Evolutionary conservation across 2,888 invertebrate species (phyloP).

Genomic region (Ganaspis brasiliensis): DNA sequence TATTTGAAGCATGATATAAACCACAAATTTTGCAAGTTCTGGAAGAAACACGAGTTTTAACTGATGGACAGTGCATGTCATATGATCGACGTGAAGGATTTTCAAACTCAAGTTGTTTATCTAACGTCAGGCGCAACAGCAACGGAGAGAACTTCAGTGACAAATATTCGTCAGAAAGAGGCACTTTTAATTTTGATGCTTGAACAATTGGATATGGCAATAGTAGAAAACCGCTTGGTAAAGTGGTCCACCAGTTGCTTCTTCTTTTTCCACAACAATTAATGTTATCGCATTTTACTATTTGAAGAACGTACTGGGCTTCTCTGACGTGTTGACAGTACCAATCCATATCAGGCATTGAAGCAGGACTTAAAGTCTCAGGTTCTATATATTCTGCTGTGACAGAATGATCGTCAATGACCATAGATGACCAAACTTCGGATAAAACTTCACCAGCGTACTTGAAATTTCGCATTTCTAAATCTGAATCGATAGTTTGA

Average conservation of each 20-base stretch:
- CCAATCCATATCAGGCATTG: conserved; percentile 33
- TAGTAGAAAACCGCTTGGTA: background rate
- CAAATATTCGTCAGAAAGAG: background rate
- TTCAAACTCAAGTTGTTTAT: background rate
- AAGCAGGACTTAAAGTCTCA: background rate
- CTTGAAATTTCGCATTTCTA: conserved; percentile 73
- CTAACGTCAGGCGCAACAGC: background rate
- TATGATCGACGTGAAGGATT: background rate
- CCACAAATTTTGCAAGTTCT: conserved; percentile 40
- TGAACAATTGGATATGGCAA: background rate
- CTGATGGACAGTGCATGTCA: background rate
- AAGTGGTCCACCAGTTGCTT: conserved; percentile 2
- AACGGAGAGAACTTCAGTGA: background rate
- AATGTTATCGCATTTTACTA: conserved; percentile 44
- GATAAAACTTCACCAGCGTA: conserved; percentile 67
- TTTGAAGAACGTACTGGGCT: conserved; percentile 51
- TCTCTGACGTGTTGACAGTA: conserved; percentile 46
- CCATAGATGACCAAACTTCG: conserved; percentile 51
- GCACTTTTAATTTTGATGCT: background rate
- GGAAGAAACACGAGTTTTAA: background rate
- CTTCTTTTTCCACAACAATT: conserved; percentile 30
- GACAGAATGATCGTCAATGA: conserved; percentile 52
- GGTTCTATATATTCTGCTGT: conserved; percentile 46
- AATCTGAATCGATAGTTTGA: conserved; percentile 68
- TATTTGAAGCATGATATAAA: conserved; percentile 29